Base-by-base conservation (phyloP, 1,140 invertebrate species). In the Xylocopa sonorina region DNA sequence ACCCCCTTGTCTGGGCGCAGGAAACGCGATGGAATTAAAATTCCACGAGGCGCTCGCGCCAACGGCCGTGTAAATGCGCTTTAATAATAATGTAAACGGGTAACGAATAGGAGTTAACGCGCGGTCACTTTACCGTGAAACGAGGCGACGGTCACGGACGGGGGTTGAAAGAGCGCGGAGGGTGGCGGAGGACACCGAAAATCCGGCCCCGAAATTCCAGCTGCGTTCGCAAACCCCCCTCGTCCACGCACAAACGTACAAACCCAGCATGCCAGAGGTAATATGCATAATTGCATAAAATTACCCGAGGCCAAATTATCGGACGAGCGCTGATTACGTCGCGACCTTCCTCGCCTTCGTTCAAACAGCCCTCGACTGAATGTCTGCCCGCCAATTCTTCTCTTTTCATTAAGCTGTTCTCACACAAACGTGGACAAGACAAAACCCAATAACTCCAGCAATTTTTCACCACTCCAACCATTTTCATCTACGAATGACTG, bases 201-300 rank as follows among this genome's bases (percentile, higher is more conserved):
- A 77, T 69, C 51, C 57, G 9, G 27, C 69, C 68, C 38, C 27
- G 16, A 58, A 73, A 78, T 73, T 78, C 66, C 62, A 64, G 74
- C 58, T 67, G 78, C 78, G 63, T 67, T 62, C n/a, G n/a, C 53
- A 21, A 21, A 27, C 64, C 57, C 62, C 16, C 43, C 27, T 46
- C 50, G 43, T 46, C 50, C 71, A 53, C 60, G 64, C 80, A 84
- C 64, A 48, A 57, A 50, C 71, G 71, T 29, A 74, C 71, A 71
- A 71, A 81, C 64, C 78, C 50, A n/a, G 82, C 78, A 78, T 24
- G 32, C 53, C 66, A 60, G 82, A 64, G 87, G 73, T 89, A 90
- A 90, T 90, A 87, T 74, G 79, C 83, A 88, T 90, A 90, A 89
- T 89, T 90, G 87, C 88, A 88, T 89, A 87, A 89, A 91, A 91